A percentile compares a stretch with the other conserved stretches of the same genome.
These are phyloP conservation scores for Cariama cristata DNA, from an alignment of 2,113 vertebrate genomes.

Conservation along the genomic window DNA sequence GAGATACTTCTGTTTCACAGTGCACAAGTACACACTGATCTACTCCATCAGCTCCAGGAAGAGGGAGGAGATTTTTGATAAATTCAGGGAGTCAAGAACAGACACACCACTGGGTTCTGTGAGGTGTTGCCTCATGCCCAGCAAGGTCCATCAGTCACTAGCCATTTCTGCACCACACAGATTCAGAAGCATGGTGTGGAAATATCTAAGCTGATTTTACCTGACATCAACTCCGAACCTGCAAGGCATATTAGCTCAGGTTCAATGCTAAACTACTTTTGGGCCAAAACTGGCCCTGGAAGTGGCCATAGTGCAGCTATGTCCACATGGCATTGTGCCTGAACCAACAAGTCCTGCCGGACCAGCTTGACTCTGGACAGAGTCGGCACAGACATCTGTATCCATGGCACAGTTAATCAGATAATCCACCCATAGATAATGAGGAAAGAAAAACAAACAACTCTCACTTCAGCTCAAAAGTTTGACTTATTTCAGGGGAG, in stretches of 20 bases:
- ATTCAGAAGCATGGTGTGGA: background rate
- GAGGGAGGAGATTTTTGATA: background rate
- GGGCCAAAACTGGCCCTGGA: background rate
- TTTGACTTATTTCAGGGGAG: background rate
- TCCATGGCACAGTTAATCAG: constrained; percentile 60
- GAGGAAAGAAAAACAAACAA: constrained; percentile 49
- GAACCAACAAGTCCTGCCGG: constrained; percentile 21
- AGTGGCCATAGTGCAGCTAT: background rate
- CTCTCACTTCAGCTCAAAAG: constrained; percentile 1
- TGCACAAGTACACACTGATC: no score
- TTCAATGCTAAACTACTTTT: background rate
- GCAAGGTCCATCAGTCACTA: background rate
- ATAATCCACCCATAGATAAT: constrained; percentile 61
- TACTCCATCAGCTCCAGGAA: background rate
- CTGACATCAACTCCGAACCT: background rate
- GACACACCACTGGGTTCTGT: fast-evolving
- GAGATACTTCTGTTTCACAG: background rate
- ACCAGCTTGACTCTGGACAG: background rate
- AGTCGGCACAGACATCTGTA: background rate
- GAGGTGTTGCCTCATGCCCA: background rate
- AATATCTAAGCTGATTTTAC: background rate
- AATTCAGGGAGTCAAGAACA: background rate
- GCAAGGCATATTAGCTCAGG: background rate
- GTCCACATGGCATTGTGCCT: constrained; percentile 3
- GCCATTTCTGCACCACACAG: background rate